Conservation (phyloP, 2,888 invertebrate species). For the Polyploca ridens region DNA sequence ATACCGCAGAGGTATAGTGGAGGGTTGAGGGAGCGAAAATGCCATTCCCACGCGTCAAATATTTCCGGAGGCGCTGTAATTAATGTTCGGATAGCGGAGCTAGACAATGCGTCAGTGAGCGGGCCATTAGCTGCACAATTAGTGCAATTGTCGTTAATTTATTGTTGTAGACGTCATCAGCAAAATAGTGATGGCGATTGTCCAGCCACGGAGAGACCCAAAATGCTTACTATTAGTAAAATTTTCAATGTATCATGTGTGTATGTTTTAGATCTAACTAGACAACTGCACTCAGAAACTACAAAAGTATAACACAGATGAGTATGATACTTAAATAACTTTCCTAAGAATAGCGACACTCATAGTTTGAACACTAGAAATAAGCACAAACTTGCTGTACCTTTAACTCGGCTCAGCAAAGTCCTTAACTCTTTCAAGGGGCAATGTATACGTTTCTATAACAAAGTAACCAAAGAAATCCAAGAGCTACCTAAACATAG, state of each 20-base stretch:
- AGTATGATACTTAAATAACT: too few relatives aligned
- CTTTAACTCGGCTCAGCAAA: too few relatives aligned
- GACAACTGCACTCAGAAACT: background rate
- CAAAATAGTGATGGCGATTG: constrained; percentile 34
- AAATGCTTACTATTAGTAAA: background rate
- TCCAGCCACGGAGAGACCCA: constrained; percentile 18
- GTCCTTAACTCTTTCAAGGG: too few relatives aligned
- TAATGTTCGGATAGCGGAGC: constrained; percentile 63
- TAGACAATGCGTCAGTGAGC: constrained; percentile 76
- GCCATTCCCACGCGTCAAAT: constrained; percentile 67
- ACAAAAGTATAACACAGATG: too few relatives aligned
- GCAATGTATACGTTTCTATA: too few relatives aligned
- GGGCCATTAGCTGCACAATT: constrained; percentile 79
- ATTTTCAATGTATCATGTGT: background rate
- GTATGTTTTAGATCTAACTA: background rate
- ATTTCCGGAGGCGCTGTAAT: constrained; percentile 64
- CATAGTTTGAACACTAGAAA: too few relatives aligned
- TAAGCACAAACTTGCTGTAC: too few relatives aligned
- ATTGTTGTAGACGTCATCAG: constrained; percentile 65
- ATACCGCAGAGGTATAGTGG: constrained; percentile 34
- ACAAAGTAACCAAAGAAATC: too few relatives aligned
- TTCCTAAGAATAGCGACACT: too few relatives aligned
- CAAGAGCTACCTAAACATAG: too few relatives aligned
- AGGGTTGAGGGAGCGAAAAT: constrained; percentile 37
- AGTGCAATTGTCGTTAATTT: constrained; percentile 82